Percentiles rank a stretch among this genome's conserved stretches.
Conservation (phyloP, 64 coral and sea anemone genomes). For the Pocillopora verrucosa region DNA sequence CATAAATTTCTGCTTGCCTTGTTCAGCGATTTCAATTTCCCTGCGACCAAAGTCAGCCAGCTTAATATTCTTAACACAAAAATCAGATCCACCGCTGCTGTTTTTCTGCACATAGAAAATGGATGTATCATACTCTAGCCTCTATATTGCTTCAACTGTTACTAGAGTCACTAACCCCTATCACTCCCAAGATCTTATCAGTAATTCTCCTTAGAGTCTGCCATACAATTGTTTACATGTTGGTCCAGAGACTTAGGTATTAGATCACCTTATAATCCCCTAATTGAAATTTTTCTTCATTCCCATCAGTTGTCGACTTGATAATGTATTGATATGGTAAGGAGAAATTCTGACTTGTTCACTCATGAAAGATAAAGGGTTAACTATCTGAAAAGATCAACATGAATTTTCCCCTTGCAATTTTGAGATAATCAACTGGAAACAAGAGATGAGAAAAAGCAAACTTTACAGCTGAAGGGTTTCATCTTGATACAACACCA, state of each 20-base stretch:
- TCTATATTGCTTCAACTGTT: neutral
- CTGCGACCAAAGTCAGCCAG: constrained; percentile 99
- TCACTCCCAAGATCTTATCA: neutral
- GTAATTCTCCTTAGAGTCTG: neutral
- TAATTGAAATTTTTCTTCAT: too few species aligned
- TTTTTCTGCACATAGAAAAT: constrained; percentile 95
- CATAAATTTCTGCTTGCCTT: constrained; percentile 96
- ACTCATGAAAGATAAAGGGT: too few species aligned
- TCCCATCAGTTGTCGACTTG: too few species aligned
- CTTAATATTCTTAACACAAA: constrained; percentile 99
- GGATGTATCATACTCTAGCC: constrained; percentile 44
- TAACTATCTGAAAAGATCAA: too few species aligned
- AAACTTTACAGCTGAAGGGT: too few species aligned
- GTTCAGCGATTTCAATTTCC: constrained; percentile 99
- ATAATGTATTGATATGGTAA: too few species aligned
- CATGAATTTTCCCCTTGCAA: too few species aligned
- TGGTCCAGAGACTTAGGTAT: neutral
- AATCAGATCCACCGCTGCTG: constrained; percentile 95
- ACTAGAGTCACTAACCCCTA: neutral
- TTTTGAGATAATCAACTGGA: too few species aligned
- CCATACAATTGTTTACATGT: neutral
- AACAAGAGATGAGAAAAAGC: too few species aligned
- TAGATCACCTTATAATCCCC: neutral
- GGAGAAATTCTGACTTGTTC: too few species aligned
- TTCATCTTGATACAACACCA: too few species aligned